These are phyloP conservation scores for Enteromius fasciolatus DNA, from an alignment of 2,797 vertebrate genomes.

Conservation along the genomic window DNA sequence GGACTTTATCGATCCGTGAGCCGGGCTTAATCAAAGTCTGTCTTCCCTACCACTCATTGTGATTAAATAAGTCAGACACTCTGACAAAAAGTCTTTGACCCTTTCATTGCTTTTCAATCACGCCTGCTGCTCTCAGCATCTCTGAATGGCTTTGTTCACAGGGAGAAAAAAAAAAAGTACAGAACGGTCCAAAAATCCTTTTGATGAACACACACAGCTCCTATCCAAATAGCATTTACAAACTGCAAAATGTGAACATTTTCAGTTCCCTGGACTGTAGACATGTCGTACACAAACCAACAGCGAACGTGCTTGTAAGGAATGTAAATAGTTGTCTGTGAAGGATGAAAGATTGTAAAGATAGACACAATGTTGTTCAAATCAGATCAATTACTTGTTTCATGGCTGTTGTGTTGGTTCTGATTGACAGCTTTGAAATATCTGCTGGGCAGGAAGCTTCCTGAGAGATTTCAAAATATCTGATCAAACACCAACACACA, in stretches of 20 bases:
- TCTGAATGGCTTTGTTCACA: constrained; percentile 60
- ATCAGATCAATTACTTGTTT: constrained; percentile 59
- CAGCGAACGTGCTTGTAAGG: constrained; percentile 32
- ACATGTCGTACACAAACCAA: not conserved
- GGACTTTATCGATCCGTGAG: constrained; percentile 87
- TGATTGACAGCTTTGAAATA: constrained; percentile 67
- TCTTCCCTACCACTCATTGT: constrained; percentile 83
- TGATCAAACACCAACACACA: constrained; percentile 58
- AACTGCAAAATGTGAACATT: not conserved
- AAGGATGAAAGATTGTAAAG: constrained; percentile 55
- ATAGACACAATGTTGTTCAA: constrained; percentile 62
- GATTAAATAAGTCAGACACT: constrained; percentile 86
- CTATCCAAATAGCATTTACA: not conserved
- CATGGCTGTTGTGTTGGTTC: constrained; percentile 46
- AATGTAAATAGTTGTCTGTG: constrained; percentile 59
- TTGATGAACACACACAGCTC: constrained; percentile 16
- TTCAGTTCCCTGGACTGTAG: not conserved
- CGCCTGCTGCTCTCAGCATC: constrained; percentile 74
- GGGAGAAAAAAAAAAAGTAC: constrained; percentile 12
- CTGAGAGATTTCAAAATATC: constrained; percentile 63
- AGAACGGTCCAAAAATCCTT: constrained; percentile 12
- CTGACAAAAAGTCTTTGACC: constrained; percentile 76
- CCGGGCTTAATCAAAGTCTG: constrained; percentile 87
- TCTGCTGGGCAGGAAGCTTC: constrained; percentile 61
- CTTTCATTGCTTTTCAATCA: constrained; percentile 72